A percentile compares a stretch with the other conserved stretches of the same genome.
phyloP scores from a whole-genome alignment of 35 echinoderm and acorn worm genomes.

The Apostichopus japonicus region DNA sequence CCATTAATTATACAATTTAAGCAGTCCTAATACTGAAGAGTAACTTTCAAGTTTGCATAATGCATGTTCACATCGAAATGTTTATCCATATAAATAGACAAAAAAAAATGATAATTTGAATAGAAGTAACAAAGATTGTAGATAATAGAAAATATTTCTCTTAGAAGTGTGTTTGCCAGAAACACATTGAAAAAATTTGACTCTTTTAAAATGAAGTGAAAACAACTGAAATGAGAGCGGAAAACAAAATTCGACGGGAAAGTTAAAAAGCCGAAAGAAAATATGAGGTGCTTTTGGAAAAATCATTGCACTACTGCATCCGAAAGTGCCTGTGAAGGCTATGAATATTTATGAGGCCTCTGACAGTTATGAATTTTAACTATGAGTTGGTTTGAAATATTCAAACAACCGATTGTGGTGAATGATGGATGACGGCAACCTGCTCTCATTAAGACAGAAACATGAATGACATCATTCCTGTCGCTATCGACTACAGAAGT shows the following conservation, averaged over 20 bases:
- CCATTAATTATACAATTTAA: not conserved
- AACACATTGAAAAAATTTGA: conserved; percentile 18
- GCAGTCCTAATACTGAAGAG: conserved; percentile 18
- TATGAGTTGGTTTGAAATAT: no score
- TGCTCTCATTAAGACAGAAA: no score
- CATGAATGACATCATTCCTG: no score
- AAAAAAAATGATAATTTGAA: not conserved
- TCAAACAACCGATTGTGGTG: no score
- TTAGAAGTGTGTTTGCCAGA: conserved; percentile 41
- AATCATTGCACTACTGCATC: not conserved
- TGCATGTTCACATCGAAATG: conserved; percentile 7
- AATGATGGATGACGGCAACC: no score
- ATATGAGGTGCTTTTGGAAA: not conserved
- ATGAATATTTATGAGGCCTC: not conserved
- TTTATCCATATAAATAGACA: conserved; percentile 20
- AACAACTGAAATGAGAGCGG: not conserved
- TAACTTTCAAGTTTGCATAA: not conserved
- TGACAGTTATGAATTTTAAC: no score
- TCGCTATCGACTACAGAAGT: no score
- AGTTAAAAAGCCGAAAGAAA: not conserved
- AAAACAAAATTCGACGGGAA: not conserved
- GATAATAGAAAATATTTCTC: conserved; percentile 40
- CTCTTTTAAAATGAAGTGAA: not conserved
- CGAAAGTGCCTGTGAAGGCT: not conserved
- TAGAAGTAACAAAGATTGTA: conserved; percentile 17